Conservation (phyloP, 64 coral and sea anemone species). For the Montipora cactus region DNA sequence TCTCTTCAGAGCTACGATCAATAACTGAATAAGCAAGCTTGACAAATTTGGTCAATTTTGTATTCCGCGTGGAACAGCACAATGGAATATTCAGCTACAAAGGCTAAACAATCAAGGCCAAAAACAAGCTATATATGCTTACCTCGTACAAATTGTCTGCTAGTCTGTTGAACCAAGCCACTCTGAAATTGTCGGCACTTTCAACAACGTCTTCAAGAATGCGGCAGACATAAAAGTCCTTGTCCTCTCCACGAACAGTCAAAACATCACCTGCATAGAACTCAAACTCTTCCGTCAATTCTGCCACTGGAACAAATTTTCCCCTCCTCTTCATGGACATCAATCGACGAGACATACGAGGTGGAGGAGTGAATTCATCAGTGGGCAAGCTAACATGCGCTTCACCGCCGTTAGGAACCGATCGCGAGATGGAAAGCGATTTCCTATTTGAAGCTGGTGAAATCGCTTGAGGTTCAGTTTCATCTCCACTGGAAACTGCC, state of each 20-base stretch:
- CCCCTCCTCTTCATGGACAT: conserved; percentile 87
- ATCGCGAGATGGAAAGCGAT: conserved; percentile 5
- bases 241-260: conserved; percentile 89
- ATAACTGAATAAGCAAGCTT: no score
- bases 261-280: conserved; percentile 88
- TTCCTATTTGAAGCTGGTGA: conserved; percentile 19
- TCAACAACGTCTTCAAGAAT: conserved; percentile 80
- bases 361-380: conserved; percentile 25
- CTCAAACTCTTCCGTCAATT: conserved; percentile 85
- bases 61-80: neutral
- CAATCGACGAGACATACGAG: conserved; percentile 76
- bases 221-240: conserved; percentile 93
- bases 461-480: conserved; percentile 40
- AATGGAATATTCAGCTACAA: neutral
- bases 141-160: conserved; percentile 86
- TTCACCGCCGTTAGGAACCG: neutral
- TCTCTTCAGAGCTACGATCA: no score
- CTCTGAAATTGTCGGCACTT: conserved; percentile 54
- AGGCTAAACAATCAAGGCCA: neutral
- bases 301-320: conserved; percentile 49
- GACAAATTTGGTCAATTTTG: no score
- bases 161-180: conserved; percentile 89
- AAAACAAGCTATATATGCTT: neutral
- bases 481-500: conserved; percentile 68
- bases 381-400: neutral